Base-by-base conservation (phyloP, 2,797 vertebrate genomes). In the Hydrophis major region DNA sequence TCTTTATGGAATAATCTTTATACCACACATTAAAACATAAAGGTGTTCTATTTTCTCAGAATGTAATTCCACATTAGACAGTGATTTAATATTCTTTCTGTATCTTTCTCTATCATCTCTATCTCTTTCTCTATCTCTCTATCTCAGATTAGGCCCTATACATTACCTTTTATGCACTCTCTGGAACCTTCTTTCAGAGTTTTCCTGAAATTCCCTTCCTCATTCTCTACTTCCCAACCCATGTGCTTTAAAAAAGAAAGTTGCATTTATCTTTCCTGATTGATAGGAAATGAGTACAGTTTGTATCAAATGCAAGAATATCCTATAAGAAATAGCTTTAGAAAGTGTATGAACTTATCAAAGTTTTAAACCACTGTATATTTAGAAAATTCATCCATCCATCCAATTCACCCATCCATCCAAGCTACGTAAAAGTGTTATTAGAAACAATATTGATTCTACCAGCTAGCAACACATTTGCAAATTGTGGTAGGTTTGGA, bases 41-140 rank as follows among this genome's bases (percentile, higher is more conserved):
- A n/a, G 6, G 86, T 91, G 92, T 94, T 89, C 42, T 87, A 12
- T 88, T 93, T 89, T 90, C 14, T 53, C 8, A 57, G 14, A 61
- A 4, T 57, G 27, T 3, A 91, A 92, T 92, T 60, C 55, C 18
- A 74, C 60, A 92, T 61, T 91, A 90, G 83, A 11, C 42, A 90
- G 28, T 14, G 0, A 13, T 20, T 87, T 93, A 94, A 20, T 37
- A 78, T 78, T 42, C 6, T 10, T 6, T 32, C 63, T 66, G 28
- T 32, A 14, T 69, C 66, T 69, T 5, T 32, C 14, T 16, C 5
- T 69, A n/a, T 69, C 28, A 63, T 69, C n/a, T 69, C 2, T 69
- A 32, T 69, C 13, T 60, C 1, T 7, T 16, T 61, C 11, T 61
- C 22, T 60, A 2, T 25, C 20, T 63, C 13, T 66, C 28, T 69